A percentile compares a stretch with the other conserved stretches of the same genome.
These are phyloP conservation scores for Eleutherodactylus coqui DNA, from an alignment of 2,797 vertebrate species.

Conservation along the genomic window DNA sequence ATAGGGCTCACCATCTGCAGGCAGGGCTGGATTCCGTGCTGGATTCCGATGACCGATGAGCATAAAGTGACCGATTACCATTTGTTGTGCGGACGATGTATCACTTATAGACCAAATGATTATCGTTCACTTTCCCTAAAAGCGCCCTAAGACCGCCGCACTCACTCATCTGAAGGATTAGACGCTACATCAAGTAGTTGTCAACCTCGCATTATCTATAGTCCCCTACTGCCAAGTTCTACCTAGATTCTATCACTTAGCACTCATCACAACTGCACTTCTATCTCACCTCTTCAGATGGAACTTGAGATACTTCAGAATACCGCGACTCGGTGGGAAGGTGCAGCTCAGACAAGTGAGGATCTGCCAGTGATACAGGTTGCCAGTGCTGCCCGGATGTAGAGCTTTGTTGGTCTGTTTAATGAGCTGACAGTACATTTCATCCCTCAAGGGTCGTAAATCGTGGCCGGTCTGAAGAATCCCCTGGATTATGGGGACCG, in stretches of 20 bases:
- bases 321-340: constrained; percentile 85
- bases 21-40: too few relatives aligned
- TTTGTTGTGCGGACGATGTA: too few relatives aligned
- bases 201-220: not conserved
- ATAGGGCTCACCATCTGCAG: too few relatives aligned
- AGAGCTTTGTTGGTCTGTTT: constrained; percentile 92
- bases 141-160: too few relatives aligned
- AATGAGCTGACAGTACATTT: constrained; percentile 95
- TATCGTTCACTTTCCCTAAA: too few relatives aligned
- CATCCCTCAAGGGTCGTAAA: constrained; percentile 88
- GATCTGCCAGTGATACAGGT: constrained; percentile 91
- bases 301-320: constrained; percentile 94
- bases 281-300: constrained; percentile 89
- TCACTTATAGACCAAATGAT: too few relatives aligned
- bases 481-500: constrained; percentile 88
- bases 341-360: constrained; percentile 92
- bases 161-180: not conserved
- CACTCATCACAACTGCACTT: not conserved
- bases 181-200: not conserved
- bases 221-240: not conserved
- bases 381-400: constrained; percentile 79
- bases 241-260: not conserved
- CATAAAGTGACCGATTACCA: too few relatives aligned
- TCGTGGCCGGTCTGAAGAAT: constrained; percentile 92
- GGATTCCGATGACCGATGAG: too few relatives aligned